phyloP scores from a whole-genome alignment of 53 echinoderm and acorn worm species.

The Patiria pectinifera region DNA sequence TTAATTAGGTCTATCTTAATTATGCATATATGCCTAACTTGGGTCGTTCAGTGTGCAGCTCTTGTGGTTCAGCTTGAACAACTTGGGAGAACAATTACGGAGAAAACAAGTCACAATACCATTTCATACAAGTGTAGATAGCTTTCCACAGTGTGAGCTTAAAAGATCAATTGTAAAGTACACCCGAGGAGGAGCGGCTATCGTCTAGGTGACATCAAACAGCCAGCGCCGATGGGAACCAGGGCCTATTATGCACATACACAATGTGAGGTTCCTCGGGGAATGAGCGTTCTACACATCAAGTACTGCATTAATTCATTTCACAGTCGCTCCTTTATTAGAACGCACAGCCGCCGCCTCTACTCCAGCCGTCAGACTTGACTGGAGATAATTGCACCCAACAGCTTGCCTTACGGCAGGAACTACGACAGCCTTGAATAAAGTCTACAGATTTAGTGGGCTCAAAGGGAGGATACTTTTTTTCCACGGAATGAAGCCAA shows the following conservation, averaged over 20 bases:
- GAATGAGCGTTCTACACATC: neutral
- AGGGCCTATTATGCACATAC: neutral
- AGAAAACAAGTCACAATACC: no score
- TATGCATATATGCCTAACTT: no score
- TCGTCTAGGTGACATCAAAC: neutral
- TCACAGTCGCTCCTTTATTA: neutral
- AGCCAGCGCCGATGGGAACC: neutral
- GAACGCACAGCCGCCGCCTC: neutral
- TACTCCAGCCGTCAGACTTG: neutral
- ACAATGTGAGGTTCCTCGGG: neutral
- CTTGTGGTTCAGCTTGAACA: no score
- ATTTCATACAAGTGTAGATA: no score
- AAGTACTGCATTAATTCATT: neutral
- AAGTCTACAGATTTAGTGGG: neutral
- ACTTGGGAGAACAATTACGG: no score
- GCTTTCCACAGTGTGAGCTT: no score
- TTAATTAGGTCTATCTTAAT: no score
- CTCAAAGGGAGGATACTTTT: neutral
- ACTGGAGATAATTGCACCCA: neutral
- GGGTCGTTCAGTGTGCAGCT: no score
- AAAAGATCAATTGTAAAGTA: no score
- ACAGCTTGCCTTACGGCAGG: neutral
- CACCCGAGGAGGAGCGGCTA: neutral
- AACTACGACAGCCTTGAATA: neutral
- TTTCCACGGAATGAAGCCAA: neutral